A percentile compares a stretch with the other conserved stretches of the same genome.
Conservation (phyloP, 2,888 invertebrate genomes). For the Pristionchus exspectatus region DNA sequence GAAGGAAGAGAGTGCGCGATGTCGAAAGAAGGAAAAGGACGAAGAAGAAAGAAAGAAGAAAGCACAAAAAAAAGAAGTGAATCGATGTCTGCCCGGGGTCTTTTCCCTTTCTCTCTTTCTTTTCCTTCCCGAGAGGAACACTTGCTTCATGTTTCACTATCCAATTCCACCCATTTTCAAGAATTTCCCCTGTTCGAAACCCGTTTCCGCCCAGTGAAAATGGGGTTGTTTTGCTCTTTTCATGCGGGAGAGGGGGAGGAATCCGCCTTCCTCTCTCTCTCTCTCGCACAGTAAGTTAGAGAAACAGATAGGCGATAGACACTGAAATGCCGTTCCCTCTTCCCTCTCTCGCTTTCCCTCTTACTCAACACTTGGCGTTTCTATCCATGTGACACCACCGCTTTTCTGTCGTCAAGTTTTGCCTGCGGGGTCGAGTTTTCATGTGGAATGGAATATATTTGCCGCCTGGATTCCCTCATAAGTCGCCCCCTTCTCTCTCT, state of each 20-base stretch:
- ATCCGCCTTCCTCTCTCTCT: constrained; percentile 15
- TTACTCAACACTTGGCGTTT: not conserved
- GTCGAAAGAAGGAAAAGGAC: constrained; percentile 26
- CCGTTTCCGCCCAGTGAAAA: not conserved
- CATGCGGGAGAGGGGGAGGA: not conserved
- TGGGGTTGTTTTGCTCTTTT: not conserved
- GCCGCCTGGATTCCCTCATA: constrained; percentile 3
- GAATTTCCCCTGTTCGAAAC: not conserved
- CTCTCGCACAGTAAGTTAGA: constrained; percentile 2
- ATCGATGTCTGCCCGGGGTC: not conserved
- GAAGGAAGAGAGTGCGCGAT: not conserved
- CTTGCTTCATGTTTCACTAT: not conserved
- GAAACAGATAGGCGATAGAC: constrained; percentile 39
- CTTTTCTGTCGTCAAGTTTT: not conserved
- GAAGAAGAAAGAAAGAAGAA: constrained; percentile 27
- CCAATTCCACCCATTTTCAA: not conserved
- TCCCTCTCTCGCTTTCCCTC: constrained; percentile 13
- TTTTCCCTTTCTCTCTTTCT: constrained; percentile 30
- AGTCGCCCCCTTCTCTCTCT: not conserved
- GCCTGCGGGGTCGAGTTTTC: not conserved
- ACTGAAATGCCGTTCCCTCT: constrained; percentile 16
- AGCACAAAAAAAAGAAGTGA: not conserved
- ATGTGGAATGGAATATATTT: not conserved
- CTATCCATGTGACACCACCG: constrained; percentile 1
- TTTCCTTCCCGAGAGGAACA: not conserved